Conservation (phyloP, 2,888 invertebrate species). For the Rhaphigaster nebulosa region DNA sequence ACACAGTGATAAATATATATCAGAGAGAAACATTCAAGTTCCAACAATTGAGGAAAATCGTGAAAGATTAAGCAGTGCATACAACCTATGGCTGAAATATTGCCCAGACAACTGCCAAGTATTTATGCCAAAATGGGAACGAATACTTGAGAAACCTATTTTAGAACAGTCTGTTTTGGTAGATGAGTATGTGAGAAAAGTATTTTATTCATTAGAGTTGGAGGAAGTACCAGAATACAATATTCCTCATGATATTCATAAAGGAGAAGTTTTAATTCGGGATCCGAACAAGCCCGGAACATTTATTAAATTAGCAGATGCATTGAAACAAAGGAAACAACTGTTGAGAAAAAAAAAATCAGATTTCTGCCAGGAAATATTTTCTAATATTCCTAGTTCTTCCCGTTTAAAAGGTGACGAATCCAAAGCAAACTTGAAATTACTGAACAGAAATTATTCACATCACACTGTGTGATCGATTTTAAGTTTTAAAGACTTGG, state of each 20-base stretch:
- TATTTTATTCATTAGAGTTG: not conserved
- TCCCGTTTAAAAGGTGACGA: not conserved
- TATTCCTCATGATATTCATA: not conserved
- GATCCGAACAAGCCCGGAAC: not conserved
- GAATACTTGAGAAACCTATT: not conserved
- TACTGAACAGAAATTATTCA: not conserved
- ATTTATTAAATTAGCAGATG: not conserved
- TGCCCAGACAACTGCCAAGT: not conserved
- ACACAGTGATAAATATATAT: not conserved
- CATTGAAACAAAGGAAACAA: not conserved
- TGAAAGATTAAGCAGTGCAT: not conserved
- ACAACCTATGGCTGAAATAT: not conserved
- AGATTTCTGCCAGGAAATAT: not conserved
- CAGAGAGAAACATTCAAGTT: not conserved
- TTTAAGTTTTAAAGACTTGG: not conserved
- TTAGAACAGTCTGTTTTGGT: not conserved
- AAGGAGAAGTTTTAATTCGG: not conserved
- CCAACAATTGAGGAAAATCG: conserved; percentile 1
- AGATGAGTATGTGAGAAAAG: not conserved
- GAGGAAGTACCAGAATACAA: not conserved
- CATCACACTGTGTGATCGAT: not conserved
- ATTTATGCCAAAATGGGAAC: not conserved
- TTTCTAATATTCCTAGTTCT: not conserved
- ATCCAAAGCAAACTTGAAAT: not conserved
- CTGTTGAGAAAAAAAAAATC: not conserved